phyloP scores from a whole-genome alignment of 2,888 invertebrate species.

The Argynnis bischoffii region DNA sequence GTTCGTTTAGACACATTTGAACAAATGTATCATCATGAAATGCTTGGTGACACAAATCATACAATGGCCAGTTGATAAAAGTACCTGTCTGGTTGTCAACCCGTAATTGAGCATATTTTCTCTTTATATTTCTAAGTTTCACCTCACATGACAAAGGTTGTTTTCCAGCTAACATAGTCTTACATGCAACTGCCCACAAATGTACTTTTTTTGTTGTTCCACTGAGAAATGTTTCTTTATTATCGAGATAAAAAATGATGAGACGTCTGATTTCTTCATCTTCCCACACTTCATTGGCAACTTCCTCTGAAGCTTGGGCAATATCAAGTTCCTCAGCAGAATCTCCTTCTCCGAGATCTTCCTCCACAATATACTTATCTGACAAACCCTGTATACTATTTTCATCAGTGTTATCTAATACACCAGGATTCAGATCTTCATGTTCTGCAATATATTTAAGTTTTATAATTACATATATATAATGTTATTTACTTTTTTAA shows the following conservation, averaged over 20 bases:
- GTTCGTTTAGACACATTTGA: slow-evolving; percentile 40
- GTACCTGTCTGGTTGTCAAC: slow-evolving; percentile 52
- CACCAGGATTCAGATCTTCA: slow-evolving; percentile 42
- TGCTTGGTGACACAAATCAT: slow-evolving; percentile 62
- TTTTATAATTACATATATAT: neutral
- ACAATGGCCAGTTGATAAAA: slow-evolving; percentile 56
- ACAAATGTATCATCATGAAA: slow-evolving; percentile 59
- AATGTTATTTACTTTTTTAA: too few relatives aligned
- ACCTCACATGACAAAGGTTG: slow-evolving; percentile 58
- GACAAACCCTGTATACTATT: slow-evolving; percentile 39
- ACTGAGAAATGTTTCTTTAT: slow-evolving; percentile 63
- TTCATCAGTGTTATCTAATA: slow-evolving; percentile 39
- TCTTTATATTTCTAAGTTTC: slow-evolving; percentile 55
- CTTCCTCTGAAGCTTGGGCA: slow-evolving; percentile 38
- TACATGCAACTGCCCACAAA: slow-evolving; percentile 71
- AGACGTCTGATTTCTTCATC: slow-evolving; percentile 63
- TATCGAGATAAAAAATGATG: slow-evolving; percentile 69
- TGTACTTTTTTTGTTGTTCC: slow-evolving; percentile 60
- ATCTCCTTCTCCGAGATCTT: slow-evolving; percentile 47
- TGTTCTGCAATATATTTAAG: slow-evolving; percentile 53
- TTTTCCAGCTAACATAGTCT: slow-evolving; percentile 66
- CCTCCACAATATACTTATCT: slow-evolving; percentile 44
- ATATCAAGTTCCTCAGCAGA: slow-evolving; percentile 41
- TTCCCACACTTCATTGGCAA: slow-evolving; percentile 54
- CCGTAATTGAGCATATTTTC: slow-evolving; percentile 55